Evolutionary conservation across 2,797 vertebrate species (phyloP), one percentile per base, ranked within the genome.

Genomic region (Danio tinwini): DNA sequence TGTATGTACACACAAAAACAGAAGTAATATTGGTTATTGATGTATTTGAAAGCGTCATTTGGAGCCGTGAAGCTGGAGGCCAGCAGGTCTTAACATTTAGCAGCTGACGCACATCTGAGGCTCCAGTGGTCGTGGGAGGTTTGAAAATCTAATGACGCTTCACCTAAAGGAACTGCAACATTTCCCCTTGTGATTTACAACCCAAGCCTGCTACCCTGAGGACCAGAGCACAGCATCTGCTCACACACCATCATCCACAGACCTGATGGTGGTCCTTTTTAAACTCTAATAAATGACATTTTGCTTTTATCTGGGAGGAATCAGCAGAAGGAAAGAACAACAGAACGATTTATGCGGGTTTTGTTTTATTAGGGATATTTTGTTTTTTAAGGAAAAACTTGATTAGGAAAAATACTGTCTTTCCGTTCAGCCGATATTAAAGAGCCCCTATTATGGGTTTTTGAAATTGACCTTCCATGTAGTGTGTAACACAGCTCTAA

Each of bases 41-140:
- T 40, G 47, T 8, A 10, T 49, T 40, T 37, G 16, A 74, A 58
- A 73, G 42, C 55, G 29, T 29, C 4, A 47, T 68, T 39, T 70
- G 45, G 13, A 13, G 19, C 45, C 17, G 6, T 45, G 1, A n/a
- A 53, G 67, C 76, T 71, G 17, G 49, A 52, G 72, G 65, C 44
- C 76, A 71, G 19, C 37, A 82, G 81, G 76, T 69, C 76, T 39
- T 85, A 84, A 87, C 87, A 85, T 88, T 86, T 53, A 84, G 19
- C 29, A 39, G 8, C 61, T 87, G 88, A 90, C 83, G 85, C 82
- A 87, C 80, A 83, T 81, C 62, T 37, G 86, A 86, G 86, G 63
- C 68, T 79, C 76, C 84, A 13, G 70, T 73, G 72, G 77, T 68
- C 14, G 80, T 55, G 58, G 61, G 63, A 68, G 85, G 72, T 79